phyloP scores from a whole-genome alignment of 2,888 invertebrate species.

The Alcis repandata region DNA sequence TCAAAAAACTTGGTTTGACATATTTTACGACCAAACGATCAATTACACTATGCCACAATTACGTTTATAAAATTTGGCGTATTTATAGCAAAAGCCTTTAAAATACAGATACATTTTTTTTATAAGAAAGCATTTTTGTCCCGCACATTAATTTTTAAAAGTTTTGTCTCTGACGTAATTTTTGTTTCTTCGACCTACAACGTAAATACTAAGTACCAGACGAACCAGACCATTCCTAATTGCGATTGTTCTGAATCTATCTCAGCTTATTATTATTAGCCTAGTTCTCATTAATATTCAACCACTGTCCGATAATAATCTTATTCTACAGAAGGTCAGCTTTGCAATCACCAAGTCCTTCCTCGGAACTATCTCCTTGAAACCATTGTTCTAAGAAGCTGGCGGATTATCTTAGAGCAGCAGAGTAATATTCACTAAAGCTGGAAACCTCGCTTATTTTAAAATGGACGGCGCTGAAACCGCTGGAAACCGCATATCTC shows the following conservation, averaged over 20 bases:
- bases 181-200: too few species aligned
- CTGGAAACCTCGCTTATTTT: conserved; percentile 19
- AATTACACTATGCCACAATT: too few species aligned
- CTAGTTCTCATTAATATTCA: conserved; percentile 13
- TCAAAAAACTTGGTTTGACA: too few species aligned
- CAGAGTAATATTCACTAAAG: conserved; percentile 14
- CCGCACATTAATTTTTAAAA: too few species aligned
- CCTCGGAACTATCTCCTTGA: conserved; percentile 21
- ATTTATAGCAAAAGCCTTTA: too few species aligned
- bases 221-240: neutral
- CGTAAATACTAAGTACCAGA: neutral
- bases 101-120: too few species aligned
- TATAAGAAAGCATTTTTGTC: too few species aligned
- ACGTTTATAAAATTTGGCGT: too few species aligned
- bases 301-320: conserved; percentile 16
- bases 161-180: neutral
- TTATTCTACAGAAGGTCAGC: conserved; percentile 21
- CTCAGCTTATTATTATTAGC: conserved; percentile 8
- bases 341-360: conserved; percentile 22
- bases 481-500: conserved; percentile 14
- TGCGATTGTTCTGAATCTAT: neutral
- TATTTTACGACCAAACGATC: too few species aligned
- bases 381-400: conserved; percentile 27
- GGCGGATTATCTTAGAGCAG: conserved; percentile 16
- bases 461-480: conserved; percentile 17